These are phyloP conservation scores for Lycia hirtaria DNA, from an alignment of 2,888 invertebrate species.

Conservation along the genomic window DNA sequence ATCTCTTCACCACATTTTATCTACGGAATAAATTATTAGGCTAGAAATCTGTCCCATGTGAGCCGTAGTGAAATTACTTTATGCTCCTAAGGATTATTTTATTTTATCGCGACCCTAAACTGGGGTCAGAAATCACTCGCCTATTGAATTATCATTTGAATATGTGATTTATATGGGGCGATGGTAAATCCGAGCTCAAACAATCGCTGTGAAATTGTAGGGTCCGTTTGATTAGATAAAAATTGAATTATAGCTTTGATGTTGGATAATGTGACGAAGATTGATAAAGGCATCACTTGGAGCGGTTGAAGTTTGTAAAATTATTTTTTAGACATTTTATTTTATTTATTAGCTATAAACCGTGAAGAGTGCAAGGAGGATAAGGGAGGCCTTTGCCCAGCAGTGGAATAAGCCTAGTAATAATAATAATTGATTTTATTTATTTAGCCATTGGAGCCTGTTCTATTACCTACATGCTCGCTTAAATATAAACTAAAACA, in stretches of 20 bases:
- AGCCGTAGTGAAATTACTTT: constrained; percentile 69
- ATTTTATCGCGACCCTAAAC: constrained; percentile 65
- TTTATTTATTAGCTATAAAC: no score
- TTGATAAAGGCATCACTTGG: constrained; percentile 6
- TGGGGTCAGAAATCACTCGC: constrained; percentile 72
- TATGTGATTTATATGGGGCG: constrained; percentile 73
- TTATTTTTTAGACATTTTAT: no score
- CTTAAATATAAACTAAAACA: no score
- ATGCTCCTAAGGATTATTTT: constrained; percentile 72
- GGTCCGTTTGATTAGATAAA: constrained; percentile 71
- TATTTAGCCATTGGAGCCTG: no score
- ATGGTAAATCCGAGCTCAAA: constrained; percentile 68
- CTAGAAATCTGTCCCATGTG: constrained; percentile 69
- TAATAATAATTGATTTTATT: no score
- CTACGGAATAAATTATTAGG: constrained; percentile 74
- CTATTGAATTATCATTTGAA: constrained; percentile 84
- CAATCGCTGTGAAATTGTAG: constrained; percentile 74
- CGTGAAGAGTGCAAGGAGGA: no score
- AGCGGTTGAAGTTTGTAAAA: no score
- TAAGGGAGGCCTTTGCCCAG: no score
- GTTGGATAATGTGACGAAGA: constrained; percentile 49
- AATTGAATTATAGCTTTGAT: constrained; percentile 65
- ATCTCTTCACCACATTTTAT: constrained; percentile 65
- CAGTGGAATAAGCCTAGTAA: no score
- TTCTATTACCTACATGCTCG: no score